A percentile compares a stretch with the other conserved stretches of the same genome.
phyloP scores from a whole-genome alignment of 2,113 vertebrate genomes.

The Forbesichthys agassizii region DNA sequence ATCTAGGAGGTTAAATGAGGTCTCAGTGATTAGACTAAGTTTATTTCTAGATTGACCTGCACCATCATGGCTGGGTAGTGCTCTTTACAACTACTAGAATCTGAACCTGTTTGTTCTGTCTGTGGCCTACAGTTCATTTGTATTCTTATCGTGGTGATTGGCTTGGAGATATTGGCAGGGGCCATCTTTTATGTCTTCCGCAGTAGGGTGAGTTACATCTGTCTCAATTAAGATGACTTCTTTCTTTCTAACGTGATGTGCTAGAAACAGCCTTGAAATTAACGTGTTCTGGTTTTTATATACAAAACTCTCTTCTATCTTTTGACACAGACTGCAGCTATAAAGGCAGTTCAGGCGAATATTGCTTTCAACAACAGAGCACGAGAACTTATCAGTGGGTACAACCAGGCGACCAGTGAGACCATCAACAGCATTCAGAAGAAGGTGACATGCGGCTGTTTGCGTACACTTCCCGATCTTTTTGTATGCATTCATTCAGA shows the following conservation, averaged over 20 bases:
- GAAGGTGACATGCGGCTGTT: conserved; percentile 30
- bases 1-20: no score
- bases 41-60: background rate
- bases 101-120: background rate
- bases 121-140: conserved; percentile 33
- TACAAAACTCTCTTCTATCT: conserved; percentile 2
- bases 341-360: conserved; percentile 12
- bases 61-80: no score
- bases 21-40: background rate
- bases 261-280: no score
- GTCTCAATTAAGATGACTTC: background rate
- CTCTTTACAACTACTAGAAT: background rate
- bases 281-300: no score
- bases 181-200: conserved; percentile 27
- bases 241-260: no score
- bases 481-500: background rate
- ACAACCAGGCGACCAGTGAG: conserved; percentile 13
- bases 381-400: background rate
- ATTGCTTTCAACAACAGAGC: background rate
- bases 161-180: conserved; percentile 34
- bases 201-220: conserved; percentile 39
- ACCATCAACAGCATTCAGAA: conserved; percentile 44
- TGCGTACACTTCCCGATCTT: background rate
- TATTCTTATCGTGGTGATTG: conserved; percentile 43
- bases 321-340: conserved; percentile 1